These are phyloP conservation scores for Zygogramma bicolorata DNA, from an alignment of 2,888 invertebrate genomes.

Conservation along the genomic window DNA sequence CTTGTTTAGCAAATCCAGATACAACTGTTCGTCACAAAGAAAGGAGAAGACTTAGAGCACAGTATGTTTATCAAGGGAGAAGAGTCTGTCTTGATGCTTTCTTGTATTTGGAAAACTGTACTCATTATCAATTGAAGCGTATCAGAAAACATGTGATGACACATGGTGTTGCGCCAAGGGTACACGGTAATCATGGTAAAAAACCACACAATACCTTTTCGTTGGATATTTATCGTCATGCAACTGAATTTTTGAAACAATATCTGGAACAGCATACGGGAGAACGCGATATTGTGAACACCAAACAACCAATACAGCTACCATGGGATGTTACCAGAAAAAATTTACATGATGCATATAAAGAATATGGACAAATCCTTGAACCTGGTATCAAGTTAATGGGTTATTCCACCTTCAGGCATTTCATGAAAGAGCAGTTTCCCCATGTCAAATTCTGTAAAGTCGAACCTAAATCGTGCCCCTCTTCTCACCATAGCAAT, in stretches of 20 bases:
- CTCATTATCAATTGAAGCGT: slow-evolving; percentile 82
- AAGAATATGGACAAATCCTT: slow-evolving; percentile 78
- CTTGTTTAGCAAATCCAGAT: slow-evolving; percentile 80
- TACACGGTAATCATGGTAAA: slow-evolving; percentile 85
- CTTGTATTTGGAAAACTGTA: slow-evolving; percentile 83
- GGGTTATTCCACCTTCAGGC: slow-evolving; percentile 84
- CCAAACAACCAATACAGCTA: slow-evolving; percentile 69
- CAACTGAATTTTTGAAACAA: slow-evolving; percentile 80
- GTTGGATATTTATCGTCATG: slow-evolving; percentile 82
- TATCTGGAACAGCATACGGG: slow-evolving; percentile 78
- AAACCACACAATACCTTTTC: slow-evolving; percentile 85
- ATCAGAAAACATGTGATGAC: slow-evolving; percentile 84
- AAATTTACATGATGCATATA: slow-evolving; percentile 81
- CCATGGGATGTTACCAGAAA: slow-evolving; percentile 74
- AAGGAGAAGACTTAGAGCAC: slow-evolving; percentile 78
- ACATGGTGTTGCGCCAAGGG: slow-evolving; percentile 82
- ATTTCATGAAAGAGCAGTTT: slow-evolving; percentile 86
- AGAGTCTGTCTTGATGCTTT: slow-evolving; percentile 84
- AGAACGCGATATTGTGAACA: slow-evolving; percentile 68
- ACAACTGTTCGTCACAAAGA: slow-evolving; percentile 80
- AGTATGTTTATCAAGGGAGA: slow-evolving; percentile 83
- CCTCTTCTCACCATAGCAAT: slow-evolving; percentile 61
- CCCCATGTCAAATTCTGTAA: slow-evolving; percentile 80
- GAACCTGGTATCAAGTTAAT: slow-evolving; percentile 80
- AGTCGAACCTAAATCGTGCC: slow-evolving; percentile 71